A percentile compares a stretch with the other conserved stretches of the same genome.
Evolutionary conservation across 2,888 invertebrate species (phyloP).

Genomic region (Synanthedon vespiformis): DNA sequence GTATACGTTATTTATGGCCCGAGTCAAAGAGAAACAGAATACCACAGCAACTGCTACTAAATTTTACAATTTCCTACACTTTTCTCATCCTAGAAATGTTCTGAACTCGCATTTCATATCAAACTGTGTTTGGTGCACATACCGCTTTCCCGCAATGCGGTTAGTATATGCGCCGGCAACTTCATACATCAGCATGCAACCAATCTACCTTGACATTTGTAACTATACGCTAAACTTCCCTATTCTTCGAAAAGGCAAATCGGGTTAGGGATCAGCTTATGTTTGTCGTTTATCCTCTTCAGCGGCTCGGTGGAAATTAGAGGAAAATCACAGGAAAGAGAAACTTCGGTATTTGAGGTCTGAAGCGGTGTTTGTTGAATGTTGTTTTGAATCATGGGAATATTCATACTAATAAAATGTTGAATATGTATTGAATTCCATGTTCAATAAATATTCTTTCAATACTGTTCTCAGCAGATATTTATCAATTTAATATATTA

Average conservation of each 20-base stretch:
- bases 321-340: conserved; percentile 21
- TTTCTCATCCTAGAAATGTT: background rate
- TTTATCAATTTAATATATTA: no score
- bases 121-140: conserved; percentile 1
- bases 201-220: conserved; percentile 15
- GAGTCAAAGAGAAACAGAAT: no score
- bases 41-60: no score
- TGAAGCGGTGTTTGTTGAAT: conserved; percentile 3
- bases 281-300: conserved; percentile 14
- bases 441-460: no score
- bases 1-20: no score
- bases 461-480: no score
- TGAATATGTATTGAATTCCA: conserved; percentile 1
- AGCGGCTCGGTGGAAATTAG: conserved; percentile 28
- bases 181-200: conserved; percentile 17
- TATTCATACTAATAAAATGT: conserved; percentile 4
- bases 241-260: background rate
- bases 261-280: conserved; percentile 7
- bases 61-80: no score
- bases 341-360: conserved; percentile 21
- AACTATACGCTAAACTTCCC: conserved; percentile 3
- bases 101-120: conserved; percentile 1
- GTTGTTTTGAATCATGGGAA: background rate
- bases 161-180: conserved; percentile 17
- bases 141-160: conserved; percentile 24